Conservation (phyloP, 2,797 vertebrate species). For the Nyctalus aviator region DNA sequence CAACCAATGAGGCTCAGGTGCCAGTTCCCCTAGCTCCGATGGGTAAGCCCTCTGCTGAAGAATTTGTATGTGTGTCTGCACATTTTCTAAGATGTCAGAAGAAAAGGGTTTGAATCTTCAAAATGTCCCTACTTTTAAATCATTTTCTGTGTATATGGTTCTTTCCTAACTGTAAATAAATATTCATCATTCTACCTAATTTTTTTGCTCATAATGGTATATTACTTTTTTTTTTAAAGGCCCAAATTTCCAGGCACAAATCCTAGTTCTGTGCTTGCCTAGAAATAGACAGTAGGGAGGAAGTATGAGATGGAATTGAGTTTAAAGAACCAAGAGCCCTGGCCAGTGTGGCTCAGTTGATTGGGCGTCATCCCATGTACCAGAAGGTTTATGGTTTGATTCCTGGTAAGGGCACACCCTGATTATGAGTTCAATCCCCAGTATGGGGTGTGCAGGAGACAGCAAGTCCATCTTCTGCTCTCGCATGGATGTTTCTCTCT, state of each 20-base stretch:
- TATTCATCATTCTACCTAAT: not conserved
- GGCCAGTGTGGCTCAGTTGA: too few relatives aligned
- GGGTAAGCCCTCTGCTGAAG: not conserved
- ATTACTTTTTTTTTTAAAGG: not conserved
- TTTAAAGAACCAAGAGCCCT: not conserved
- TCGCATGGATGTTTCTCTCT: too few relatives aligned
- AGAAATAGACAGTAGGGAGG: not conserved
- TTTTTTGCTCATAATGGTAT: not conserved
- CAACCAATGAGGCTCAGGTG: not conserved
- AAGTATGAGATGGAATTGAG: not conserved
- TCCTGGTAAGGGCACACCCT: too few relatives aligned
- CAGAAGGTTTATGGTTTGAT: too few relatives aligned
- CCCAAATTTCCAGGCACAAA: not conserved
- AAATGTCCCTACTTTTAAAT: not conserved
- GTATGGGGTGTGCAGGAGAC: too few relatives aligned
- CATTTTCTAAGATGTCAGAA: not conserved
- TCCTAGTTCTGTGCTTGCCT: not conserved
- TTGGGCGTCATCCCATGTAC: too few relatives aligned
- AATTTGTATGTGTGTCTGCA: not conserved
- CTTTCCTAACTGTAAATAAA: not conserved
- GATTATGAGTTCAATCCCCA: too few relatives aligned
- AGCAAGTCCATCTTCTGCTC: too few relatives aligned
- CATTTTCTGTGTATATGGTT: not conserved
- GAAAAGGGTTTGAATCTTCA: not conserved
- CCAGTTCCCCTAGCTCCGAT: rapidly evolving